These are phyloP conservation scores for Pocillopora meandrina DNA, from an alignment of 92 coral and sea anemone species.

Conservation along the genomic window DNA sequence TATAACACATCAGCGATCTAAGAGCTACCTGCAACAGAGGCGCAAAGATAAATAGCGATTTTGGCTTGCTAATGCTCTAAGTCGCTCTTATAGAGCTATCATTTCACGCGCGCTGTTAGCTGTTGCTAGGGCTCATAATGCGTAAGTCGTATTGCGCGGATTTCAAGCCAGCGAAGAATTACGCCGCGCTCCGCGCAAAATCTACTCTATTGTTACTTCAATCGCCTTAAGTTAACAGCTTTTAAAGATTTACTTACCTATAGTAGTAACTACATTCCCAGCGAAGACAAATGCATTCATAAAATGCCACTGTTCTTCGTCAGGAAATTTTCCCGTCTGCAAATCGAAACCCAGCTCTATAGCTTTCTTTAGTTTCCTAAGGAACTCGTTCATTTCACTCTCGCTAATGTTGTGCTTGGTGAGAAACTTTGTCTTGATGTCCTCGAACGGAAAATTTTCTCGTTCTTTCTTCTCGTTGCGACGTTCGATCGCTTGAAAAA, in stretches of 20 bases:
- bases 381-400: slow-evolving; percentile 70
- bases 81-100: background rate
- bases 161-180: slow-evolving; percentile 21
- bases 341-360: slow-evolving; percentile 78
- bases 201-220: background rate
- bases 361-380: slow-evolving; percentile 72
- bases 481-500: slow-evolving; percentile 78
- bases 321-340: slow-evolving; percentile 42
- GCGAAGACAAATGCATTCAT: slow-evolving; percentile 98
- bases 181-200: background rate
- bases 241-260: slow-evolving; percentile 64
- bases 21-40: background rate
- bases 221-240: background rate
- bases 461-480: slow-evolving; percentile 54
- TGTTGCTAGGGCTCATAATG: slow-evolving; percentile 48
- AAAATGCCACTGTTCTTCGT: slow-evolving; percentile 68
- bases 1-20: background rate
- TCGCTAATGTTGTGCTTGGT: slow-evolving; percentile 59
- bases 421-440: slow-evolving; percentile 48
- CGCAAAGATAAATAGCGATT: background rate
- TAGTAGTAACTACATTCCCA: slow-evolving; percentile 97
- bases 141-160: slow-evolving; percentile 13
- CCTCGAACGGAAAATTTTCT: slow-evolving; percentile 35
- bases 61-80: slow-evolving; percentile 12
- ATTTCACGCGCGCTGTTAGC: background rate